phyloP scores from a whole-genome alignment of 2,113 vertebrate genomes.

The Micromys minutus region DNA sequence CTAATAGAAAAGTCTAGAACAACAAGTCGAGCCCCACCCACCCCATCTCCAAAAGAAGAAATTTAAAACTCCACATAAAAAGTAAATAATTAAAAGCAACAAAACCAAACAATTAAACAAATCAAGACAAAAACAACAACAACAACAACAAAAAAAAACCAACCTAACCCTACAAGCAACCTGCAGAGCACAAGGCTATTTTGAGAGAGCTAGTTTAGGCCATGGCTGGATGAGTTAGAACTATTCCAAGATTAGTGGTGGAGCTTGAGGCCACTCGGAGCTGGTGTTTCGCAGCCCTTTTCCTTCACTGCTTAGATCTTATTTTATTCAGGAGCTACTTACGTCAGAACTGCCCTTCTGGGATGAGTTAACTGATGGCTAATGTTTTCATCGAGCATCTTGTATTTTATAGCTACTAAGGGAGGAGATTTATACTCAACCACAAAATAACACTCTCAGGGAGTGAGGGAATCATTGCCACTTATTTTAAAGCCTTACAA shows the following conservation, averaged over 20 bases:
- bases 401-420: background rate
- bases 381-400: constrained; percentile 3
- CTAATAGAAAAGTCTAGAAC: background rate
- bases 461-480: background rate
- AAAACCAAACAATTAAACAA: background rate
- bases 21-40: background rate
- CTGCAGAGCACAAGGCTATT: background rate
- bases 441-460: background rate
- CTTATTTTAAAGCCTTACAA: constrained; percentile 10
- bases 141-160: background rate
- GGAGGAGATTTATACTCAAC: background rate
- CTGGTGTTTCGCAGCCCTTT: background rate
- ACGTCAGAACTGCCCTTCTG: background rate
- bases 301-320: background rate
- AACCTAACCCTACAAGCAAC: background rate
- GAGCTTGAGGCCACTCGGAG: background rate
- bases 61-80: background rate
- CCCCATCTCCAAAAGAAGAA: background rate
- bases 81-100: background rate
- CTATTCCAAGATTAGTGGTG: background rate
- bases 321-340: background rate
- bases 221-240: background rate
- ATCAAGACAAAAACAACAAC: background rate
- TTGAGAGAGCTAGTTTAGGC: background rate
- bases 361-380: background rate